These are phyloP conservation scores for Plagiodera versicolora DNA, from an alignment of 2,888 invertebrate species.

Conservation along the genomic window DNA sequence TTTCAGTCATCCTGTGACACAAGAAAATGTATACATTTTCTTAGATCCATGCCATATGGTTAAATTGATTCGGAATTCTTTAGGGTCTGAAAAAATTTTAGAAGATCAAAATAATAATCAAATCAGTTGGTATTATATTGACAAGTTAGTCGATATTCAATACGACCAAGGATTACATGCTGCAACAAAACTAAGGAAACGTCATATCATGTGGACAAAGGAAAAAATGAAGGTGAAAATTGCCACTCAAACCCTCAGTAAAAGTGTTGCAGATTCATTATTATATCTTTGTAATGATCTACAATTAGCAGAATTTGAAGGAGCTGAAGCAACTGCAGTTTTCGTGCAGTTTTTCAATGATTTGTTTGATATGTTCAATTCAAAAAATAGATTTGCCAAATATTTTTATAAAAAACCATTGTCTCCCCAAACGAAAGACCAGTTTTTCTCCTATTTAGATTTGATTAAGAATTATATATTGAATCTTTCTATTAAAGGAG, in stretches of 20 bases:
- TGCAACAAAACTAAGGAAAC: constrained; percentile 15
- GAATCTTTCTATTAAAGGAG: no score
- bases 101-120: neutral
- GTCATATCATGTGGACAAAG: constrained; percentile 13
- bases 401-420: constrained; percentile 19
- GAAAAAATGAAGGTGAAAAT: constrained; percentile 17
- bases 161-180: constrained; percentile 17
- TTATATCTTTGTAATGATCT: constrained; percentile 18
- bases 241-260: constrained; percentile 22
- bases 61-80: constrained; percentile 21
- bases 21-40: constrained; percentile 15
- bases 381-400: constrained; percentile 17
- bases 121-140: constrained; percentile 4
- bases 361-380: constrained; percentile 24
- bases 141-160: constrained; percentile 6
- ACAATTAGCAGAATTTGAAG: constrained; percentile 14
- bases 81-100: constrained; percentile 7
- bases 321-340: constrained; percentile 12
- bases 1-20: constrained; percentile 23
- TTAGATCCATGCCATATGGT: constrained; percentile 21
- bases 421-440: constrained; percentile 11
- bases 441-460: constrained; percentile 14
- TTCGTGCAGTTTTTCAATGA: constrained; percentile 22
- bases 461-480: constrained; percentile 19
- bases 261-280: constrained; percentile 23